phyloP scores from a whole-genome alignment of 2,888 invertebrate genomes.

The Scaeva pyrastri region DNA sequence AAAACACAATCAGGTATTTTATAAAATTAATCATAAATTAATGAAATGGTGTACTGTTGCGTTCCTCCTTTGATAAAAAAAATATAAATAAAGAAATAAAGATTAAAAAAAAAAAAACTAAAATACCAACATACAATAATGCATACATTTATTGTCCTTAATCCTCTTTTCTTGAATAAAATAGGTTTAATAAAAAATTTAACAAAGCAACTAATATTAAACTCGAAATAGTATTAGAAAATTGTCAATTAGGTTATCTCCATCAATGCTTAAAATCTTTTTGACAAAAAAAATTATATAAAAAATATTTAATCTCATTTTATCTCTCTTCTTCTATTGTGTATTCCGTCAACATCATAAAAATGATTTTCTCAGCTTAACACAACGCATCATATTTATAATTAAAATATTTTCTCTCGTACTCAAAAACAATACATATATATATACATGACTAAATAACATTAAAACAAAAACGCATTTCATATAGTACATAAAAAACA shows the following conservation, averaged over 20 bases:
- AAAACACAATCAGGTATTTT: constrained; percentile 65
- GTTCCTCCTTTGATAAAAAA: constrained; percentile 6
- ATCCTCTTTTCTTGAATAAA: constrained; percentile 30
- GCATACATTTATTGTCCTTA: constrained; percentile 1
- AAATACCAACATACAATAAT: constrained; percentile 9
- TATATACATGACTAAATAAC: constrained; percentile 28
- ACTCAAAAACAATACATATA: constrained; percentile 49
- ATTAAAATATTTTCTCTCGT: constrained; percentile 59
- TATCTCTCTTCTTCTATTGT: constrained; percentile 42
- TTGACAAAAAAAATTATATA: constrained; percentile 50
- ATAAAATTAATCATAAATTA: constrained; percentile 31
- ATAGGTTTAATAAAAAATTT: constrained; percentile 39
- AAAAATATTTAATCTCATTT: constrained; percentile 41
- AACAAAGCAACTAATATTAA: constrained; percentile 30
- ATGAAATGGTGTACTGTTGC: background rate
- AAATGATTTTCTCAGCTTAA: constrained; percentile 49
- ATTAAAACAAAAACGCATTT: constrained; percentile 14
- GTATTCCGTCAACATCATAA: constrained; percentile 39
- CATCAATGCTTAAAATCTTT: constrained; percentile 47
- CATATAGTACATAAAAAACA: constrained; percentile 25
- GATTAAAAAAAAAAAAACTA: background rate
- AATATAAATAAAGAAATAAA: background rate
- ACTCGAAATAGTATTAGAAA: constrained; percentile 52
- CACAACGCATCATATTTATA: constrained; percentile 49
- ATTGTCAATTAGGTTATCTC: constrained; percentile 68